phyloP scores from a whole-genome alignment of 2,797 vertebrate genomes.

The Malurus splendens region DNA sequence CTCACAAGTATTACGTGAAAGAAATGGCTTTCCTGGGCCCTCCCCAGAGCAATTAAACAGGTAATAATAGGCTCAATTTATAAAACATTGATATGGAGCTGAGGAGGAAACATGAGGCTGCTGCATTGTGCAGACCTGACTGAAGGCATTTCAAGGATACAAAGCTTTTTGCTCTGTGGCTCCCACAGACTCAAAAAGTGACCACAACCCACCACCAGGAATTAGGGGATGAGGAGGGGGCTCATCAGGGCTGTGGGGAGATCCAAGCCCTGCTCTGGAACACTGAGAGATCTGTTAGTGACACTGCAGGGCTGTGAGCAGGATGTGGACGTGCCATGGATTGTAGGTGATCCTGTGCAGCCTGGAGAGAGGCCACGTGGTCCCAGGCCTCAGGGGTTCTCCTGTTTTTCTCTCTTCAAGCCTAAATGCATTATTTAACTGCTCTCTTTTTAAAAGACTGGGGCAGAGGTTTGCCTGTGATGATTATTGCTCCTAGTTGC shows the following conservation, averaged over 20 bases:
- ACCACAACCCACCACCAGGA: not conserved
- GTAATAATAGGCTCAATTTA: not conserved
- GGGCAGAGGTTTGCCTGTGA: not conserved
- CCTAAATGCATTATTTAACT: not conserved
- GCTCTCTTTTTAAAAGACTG: not conserved
- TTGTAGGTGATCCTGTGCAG: not conserved
- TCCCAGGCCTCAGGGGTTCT: not conserved
- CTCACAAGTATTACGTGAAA: not conserved
- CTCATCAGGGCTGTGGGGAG: not conserved
- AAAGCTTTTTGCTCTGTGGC: not conserved
- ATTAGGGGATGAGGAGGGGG: not conserved
- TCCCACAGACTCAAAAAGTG: not conserved
- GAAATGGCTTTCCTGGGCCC: not conserved
- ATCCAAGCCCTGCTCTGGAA: not conserved
- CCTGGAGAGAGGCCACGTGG: not conserved
- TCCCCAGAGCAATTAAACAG: not conserved
- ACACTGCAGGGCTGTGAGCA: not conserved
- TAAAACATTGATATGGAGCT: not conserved
- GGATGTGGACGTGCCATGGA: not conserved
- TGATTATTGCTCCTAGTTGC: not conserved
- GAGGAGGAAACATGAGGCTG: not conserved
- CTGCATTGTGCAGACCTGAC: fast-evolving
- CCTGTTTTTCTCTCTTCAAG: not conserved
- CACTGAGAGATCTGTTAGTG: fast-evolving
- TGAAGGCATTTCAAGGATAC: not conserved